A percentile compares a stretch with the other conserved stretches of the same genome.
These are phyloP conservation scores for Mungos mungo DNA, from an alignment of 2,113 vertebrate genomes.

Conservation along the genomic window DNA sequence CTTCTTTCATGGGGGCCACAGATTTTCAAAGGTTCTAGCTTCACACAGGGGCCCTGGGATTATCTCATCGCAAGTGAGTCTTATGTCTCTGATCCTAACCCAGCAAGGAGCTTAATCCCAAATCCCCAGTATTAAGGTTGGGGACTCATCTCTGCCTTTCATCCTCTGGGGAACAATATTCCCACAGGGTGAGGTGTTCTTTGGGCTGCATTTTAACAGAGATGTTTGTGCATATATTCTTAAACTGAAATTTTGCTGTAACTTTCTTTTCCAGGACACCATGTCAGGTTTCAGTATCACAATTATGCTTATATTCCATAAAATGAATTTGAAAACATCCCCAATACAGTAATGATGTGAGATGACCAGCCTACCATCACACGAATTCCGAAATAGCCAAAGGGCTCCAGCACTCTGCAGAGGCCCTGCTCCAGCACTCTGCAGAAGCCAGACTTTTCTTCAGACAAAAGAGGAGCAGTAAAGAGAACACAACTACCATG, in stretches of 20 bases:
- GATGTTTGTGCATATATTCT: background rate
- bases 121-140: background rate
- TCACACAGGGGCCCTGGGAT: background rate
- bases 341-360: background rate
- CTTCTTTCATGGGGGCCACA: background rate
- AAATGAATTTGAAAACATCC: background rate
- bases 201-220: background rate
- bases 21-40: background rate
- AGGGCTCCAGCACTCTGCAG: background rate
- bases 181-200: background rate
- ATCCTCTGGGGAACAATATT: background rate
- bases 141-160: background rate
- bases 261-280: background rate
- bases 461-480: fast-evolving
- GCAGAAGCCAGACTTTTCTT: background rate
- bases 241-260: background rate
- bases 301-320: background rate
- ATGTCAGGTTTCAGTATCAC: background rate
- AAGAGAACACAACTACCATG: background rate
- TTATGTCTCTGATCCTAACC: background rate
- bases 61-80: background rate
- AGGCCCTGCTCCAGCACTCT: background rate
- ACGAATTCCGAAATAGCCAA: background rate
- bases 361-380: background rate
- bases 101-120: background rate